phyloP scores from a whole-genome alignment of 2,113 vertebrate genomes.

The Salvelinus fontinalis region DNA sequence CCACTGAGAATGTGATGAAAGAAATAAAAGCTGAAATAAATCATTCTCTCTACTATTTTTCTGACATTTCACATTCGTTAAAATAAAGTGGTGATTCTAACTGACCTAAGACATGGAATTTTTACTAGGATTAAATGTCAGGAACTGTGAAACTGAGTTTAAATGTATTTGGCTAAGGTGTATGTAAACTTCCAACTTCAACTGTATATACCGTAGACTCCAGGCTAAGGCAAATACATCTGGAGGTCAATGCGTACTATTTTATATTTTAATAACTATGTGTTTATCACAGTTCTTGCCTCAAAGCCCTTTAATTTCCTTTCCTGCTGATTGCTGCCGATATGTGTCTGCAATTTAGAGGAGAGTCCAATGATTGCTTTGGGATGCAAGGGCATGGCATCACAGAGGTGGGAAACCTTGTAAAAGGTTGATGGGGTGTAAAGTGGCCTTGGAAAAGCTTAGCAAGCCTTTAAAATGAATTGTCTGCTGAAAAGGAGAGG shows the following conservation, averaged over 20 bases:
- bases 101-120: too few relatives aligned
- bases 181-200: too few relatives aligned
- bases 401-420: conserved; percentile 47
- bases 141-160: too few relatives aligned
- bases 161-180: too few relatives aligned
- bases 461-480: conserved; percentile 46
- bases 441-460: conserved; percentile 52
- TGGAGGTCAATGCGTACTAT: conserved; percentile 38
- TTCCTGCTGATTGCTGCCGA: conserved; percentile 30
- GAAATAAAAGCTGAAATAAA: too few relatives aligned
- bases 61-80: too few relatives aligned
- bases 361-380: conserved; percentile 44
- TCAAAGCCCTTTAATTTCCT: conserved; percentile 43
- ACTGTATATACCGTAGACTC: too few relatives aligned
- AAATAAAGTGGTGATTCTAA: too few relatives aligned
- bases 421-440: conserved; percentile 53
- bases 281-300: conserved; percentile 45
- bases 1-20: too few relatives aligned
- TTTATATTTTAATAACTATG: conserved; percentile 25
- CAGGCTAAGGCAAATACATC: not conserved
- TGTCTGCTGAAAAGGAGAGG: conserved; percentile 35
- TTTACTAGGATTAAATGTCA: too few relatives aligned
- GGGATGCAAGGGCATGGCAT: conserved; percentile 42
- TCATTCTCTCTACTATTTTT: too few relatives aligned
- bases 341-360: conserved; percentile 47